Evolutionary conservation across 2,888 invertebrate genomes (phyloP).

Genomic region (Branchipolynoe longqiensis): DNA sequence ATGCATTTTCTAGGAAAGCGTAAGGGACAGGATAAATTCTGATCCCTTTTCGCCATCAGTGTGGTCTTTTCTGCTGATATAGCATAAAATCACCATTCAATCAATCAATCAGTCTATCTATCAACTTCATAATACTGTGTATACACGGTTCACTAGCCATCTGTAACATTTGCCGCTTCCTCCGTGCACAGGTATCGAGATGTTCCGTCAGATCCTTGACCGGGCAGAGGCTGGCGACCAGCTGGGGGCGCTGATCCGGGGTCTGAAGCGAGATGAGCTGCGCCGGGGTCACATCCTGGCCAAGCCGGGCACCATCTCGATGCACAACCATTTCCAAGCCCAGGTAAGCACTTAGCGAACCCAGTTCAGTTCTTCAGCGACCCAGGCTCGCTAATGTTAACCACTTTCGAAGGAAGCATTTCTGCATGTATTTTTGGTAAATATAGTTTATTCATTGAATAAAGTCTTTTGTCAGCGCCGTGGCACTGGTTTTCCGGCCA

Average conservation of each 20-base stretch:
- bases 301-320: conserved; percentile 89
- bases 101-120: no score
- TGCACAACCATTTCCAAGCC: conserved; percentile 91
- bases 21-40: no score
- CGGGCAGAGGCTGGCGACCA: conserved; percentile 74
- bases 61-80: neutral
- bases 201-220: conserved; percentile 76
- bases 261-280: conserved; percentile 69
- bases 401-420: no score
- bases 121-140: no score
- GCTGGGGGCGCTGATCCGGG: conserved; percentile 70
- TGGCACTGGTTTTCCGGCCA: no score
- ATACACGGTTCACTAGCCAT: no score
- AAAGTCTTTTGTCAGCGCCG: no score
- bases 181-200: conserved; percentile 72
- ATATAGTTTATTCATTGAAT: no score
- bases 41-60: neutral
- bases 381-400: no score
- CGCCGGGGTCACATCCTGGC: conserved; percentile 78
- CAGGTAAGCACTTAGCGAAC: conserved; percentile 64
- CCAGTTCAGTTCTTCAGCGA: no score
- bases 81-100: neutral
- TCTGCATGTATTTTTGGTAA: no score
- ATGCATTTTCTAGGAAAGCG: no score
- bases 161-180: neutral